Evolutionary conservation across 64 coral and sea anemone genomes (phyloP).

Genomic region (Stylophora pistillata): DNA sequence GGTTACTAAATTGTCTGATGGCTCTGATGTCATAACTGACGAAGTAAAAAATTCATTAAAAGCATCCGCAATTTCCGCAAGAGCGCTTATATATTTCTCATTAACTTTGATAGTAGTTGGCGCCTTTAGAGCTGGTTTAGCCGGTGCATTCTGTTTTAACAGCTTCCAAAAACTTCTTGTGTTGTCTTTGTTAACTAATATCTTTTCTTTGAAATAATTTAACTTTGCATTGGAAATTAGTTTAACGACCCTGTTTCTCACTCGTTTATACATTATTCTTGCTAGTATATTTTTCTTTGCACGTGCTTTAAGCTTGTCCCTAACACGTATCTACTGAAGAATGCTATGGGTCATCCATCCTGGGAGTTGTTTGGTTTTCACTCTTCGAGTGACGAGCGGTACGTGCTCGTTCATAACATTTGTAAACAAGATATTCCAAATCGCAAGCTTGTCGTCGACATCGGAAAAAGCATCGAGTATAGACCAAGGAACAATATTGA

Average conservation of each 20-base stretch:
- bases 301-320: background rate
- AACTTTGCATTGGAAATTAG: background rate
- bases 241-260: background rate
- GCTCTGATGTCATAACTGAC: background rate
- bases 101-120: too few species aligned
- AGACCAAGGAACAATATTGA: slow-evolving; percentile 29
- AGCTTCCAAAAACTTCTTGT: background rate
- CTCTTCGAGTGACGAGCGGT: background rate
- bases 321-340: background rate
- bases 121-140: background rate
- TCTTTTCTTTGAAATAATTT: slow-evolving; percentile 3
- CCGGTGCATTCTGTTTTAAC: background rate
- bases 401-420: background rate
- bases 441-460: slow-evolving; percentile 6
- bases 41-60: background rate
- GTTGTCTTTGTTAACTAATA: background rate
- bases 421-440: background rate
- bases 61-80: background rate
- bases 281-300: background rate
- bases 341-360: background rate
- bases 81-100: background rate
- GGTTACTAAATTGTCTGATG: background rate
- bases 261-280: background rate
- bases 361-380: background rate
- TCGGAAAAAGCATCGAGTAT: background rate